These are phyloP conservation scores for Euura lappo DNA, from an alignment of 1,140 invertebrate species.

Conservation along the genomic window DNA sequence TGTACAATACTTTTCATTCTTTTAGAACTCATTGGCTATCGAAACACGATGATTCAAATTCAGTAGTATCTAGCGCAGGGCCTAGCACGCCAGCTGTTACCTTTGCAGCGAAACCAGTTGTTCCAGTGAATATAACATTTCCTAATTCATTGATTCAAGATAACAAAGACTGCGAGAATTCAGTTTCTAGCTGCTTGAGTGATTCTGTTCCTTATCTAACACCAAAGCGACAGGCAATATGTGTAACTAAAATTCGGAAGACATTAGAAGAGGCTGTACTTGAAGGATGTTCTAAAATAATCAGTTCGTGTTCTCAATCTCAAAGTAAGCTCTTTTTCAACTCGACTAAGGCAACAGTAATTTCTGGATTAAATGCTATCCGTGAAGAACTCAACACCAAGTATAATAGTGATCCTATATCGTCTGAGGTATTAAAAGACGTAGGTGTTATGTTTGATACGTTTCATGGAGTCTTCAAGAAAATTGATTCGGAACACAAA, in stretches of 20 bases:
- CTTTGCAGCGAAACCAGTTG: not conserved
- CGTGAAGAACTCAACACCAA: slow-evolving; percentile 6
- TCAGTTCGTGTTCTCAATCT: slow-evolving; percentile 14
- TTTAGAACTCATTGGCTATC: slow-evolving; percentile 18
- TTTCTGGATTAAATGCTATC: slow-evolving; percentile 11
- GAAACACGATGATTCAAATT: slow-evolving; percentile 14
- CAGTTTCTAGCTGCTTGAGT: not conserved
- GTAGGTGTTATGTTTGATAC: slow-evolving; percentile 9
- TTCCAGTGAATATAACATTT: not conserved
- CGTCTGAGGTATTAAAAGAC: slow-evolving; percentile 13
- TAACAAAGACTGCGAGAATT: not conserved
- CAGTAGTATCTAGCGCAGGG: not conserved
- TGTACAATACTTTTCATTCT: slow-evolving; percentile 17
- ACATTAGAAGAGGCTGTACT: not conserved
- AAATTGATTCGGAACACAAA: slow-evolving; percentile 15
- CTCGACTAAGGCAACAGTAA: slow-evolving; percentile 14
- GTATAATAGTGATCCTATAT: not conserved
- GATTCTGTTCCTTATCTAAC: not conserved
- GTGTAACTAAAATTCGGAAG: not conserved
- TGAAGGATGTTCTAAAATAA: slow-evolving; percentile 11
- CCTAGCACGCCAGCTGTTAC: not conserved
- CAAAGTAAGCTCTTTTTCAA: slow-evolving; percentile 15
- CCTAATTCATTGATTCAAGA: not conserved
- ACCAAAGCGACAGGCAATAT: not conserved
- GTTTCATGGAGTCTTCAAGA: slow-evolving; percentile 9